Base-by-base conservation (phyloP, 2,888 invertebrate genomes). In the Syrphus vitripennis region DNA sequence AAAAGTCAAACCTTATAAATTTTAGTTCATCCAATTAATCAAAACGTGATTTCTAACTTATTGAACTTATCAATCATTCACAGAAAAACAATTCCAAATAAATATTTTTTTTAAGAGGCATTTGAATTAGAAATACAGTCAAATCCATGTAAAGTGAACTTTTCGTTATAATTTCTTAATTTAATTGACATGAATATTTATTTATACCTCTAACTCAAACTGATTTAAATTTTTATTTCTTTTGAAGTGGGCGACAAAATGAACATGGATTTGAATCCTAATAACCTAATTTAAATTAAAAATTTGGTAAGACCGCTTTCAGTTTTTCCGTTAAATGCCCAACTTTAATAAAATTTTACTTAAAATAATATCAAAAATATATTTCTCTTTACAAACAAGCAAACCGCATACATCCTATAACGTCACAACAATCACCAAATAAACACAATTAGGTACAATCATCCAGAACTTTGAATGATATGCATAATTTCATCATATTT, bases 401-500 rank as follows among this genome's bases (percentile, higher is more conserved):
- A n/a, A n/a, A n/a, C n/a, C n/a, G n/a, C n/a, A n/a, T 24, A 24
- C 24, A 50, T 50, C 14, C 24, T 24, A 50, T 50, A 50, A 24
- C 14, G 14, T 24, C 24, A 50, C 19, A 1, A 12, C 6, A 12
- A 19, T 59, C 57, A 24, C 12, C 37, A 40, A 61, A 61, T 24
- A 19, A 65, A 65, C 45, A 16, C n/a, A n/a, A n/a, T n/a, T n/a
- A n/a, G 29, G 29, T 7, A 65, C 16, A 29, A 65, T 19, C 40
- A 26, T 29, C 45, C 42, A 65, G 45, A 65, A 57, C 55, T 69
- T 34, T 37, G 12, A 57, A 83, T 61, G 50, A 79, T 63, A 70
- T 83, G 69, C 79, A 80, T 70, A 75, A 75, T 80, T 80, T 76
- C 75, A 61, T 82, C 63, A 70, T 82, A 82, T 82, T 82, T 77